Base-by-base conservation (phyloP, 2,113 vertebrate genomes). In the Siniperca knerii region DNA sequence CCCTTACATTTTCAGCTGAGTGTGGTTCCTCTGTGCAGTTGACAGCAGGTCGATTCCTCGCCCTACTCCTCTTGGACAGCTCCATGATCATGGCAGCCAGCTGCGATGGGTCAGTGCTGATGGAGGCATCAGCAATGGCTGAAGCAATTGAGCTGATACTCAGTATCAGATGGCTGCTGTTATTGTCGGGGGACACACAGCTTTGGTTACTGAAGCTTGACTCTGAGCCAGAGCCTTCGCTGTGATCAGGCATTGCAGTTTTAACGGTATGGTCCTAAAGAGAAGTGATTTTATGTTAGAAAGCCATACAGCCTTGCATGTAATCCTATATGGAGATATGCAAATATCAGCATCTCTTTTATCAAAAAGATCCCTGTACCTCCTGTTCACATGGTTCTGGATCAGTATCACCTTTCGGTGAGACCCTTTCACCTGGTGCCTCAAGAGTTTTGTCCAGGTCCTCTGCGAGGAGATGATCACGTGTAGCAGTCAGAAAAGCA, bases 131-230 rank as follows among this genome's bases (percentile, higher is more conserved):
- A 1, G 97, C 96, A 64, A 99, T 98, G 50, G 98, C 98, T 42
- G 96, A 96, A 57, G 98, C 97, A 76, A 99, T 99, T 3, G 96
- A 97, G 85, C 98, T 99, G 83, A 99, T 97, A 71, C 97, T 98
- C n/a, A 98, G 94, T 25, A 97, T 80, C 68, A 96, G 95, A 40
- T 95, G 87, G 73, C 87, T 93, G 61, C 79, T 89, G 58, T 91
- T 92, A 52, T 52, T 90, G 68, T 87, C 64, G 0, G 77, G 85
- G 60, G 89, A 86, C 35, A 46, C 29, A 21, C 6, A 10, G 71
- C 85, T 92, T 64, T 92, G 89, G 75, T 84, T 82, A 18, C 33
- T 64, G 4, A 71, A n/a, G 67, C 57, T 91, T 37, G 75, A 82
- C 48, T 75, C 79, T 25, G 87, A 77, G 57, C 42, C 37, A 58